Percentiles rank a stretch among this genome's conserved stretches.
phyloP scores from a whole-genome alignment of 2,113 vertebrate genomes.

The Onychorhynchus coronatus region DNA sequence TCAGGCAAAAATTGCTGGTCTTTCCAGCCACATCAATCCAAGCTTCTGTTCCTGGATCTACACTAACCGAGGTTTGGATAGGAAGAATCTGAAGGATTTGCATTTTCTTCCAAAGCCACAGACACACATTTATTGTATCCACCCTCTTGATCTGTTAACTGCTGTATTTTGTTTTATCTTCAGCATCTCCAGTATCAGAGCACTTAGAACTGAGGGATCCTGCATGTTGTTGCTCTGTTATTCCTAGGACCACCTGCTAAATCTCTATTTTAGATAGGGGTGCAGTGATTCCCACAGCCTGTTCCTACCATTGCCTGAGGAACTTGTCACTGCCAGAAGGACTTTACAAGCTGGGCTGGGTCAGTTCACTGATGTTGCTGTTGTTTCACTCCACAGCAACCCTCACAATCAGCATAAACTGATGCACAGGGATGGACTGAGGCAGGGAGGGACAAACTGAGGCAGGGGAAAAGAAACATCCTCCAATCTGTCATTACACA shows the following conservation, averaged over 20 bases:
- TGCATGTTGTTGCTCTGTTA: not conserved
- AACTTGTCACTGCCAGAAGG: not conserved
- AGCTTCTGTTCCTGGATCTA: not conserved
- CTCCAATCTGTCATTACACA: not conserved
- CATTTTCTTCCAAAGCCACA: not conserved
- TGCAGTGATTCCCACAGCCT: not conserved
- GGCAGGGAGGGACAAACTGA: too few relatives aligned
- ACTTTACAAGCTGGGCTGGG: not conserved
- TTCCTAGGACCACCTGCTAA: not conserved
- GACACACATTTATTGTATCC: not conserved
- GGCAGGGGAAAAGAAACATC: not conserved
- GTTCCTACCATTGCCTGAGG: not conserved
- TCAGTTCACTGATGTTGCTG: not conserved
- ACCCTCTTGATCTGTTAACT: too few relatives aligned
- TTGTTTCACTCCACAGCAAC: not conserved
- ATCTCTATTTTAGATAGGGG: not conserved
- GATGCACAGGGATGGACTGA: not conserved
- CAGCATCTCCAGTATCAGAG: not conserved
- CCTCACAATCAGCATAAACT: not conserved
- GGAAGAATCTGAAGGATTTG: not conserved
- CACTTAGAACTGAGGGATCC: not conserved
- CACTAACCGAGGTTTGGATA: fast-evolving
- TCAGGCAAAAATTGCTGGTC: not conserved
- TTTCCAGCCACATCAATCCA: not conserved
- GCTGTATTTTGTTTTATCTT: not conserved